These are phyloP conservation scores for Allophyes oxyacanthae DNA, from an alignment of 2,888 invertebrate species.

Conservation along the genomic window DNA sequence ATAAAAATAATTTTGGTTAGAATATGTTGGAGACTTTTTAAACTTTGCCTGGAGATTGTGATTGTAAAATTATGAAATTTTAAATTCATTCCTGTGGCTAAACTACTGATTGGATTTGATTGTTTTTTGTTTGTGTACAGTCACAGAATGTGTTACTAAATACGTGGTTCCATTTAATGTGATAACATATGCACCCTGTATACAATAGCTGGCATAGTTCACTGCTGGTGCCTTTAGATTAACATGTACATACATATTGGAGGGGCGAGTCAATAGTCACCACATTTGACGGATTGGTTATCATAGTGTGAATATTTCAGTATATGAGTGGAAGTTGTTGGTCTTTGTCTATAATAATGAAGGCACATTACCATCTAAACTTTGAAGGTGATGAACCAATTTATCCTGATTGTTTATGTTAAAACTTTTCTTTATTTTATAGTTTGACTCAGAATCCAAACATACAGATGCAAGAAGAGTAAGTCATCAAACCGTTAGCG, in stretches of 20 bases:
- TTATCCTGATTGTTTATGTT: not conserved
- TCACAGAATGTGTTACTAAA: no score
- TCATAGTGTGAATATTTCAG: not conserved
- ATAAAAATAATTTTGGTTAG: no score
- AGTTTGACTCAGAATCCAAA: conserved; percentile 78
- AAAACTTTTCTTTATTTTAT: conserved; percentile 48
- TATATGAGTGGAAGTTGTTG: not conserved
- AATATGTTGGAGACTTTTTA: no score
- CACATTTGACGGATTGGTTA: conserved; percentile 3
- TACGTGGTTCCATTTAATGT: no score
- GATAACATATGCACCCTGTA: no score
- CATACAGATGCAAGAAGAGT: conserved; percentile 75
- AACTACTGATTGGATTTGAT: no score
- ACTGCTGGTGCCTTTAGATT: not conserved
- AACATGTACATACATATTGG: not conserved
- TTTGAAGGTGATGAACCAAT: not conserved
- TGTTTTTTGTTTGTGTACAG: no score
- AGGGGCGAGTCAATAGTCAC: conserved; percentile 8
- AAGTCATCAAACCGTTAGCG: conserved; percentile 68
- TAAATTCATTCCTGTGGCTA: no score
- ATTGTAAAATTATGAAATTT: no score
- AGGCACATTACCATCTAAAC: no score
- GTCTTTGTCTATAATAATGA: no score
- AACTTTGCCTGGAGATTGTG: no score
- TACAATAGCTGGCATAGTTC: conserved; percentile 1